Conservation (phyloP, 30 jellyfish, hydroid and myxozoan genomes). For the Hydractinia echinata region DNA sequence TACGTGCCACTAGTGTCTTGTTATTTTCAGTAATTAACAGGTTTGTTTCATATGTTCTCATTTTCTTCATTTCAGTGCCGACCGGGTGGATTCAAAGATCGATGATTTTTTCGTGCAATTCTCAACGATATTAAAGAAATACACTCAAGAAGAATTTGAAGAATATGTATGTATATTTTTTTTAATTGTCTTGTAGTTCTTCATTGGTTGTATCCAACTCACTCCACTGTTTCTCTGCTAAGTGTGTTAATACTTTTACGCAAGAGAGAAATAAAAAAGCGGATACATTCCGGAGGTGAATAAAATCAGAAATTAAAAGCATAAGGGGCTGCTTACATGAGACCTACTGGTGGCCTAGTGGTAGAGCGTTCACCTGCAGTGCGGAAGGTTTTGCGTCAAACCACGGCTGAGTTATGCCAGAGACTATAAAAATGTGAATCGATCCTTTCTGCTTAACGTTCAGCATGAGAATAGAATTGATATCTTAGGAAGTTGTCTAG, state of each 20-base stretch:
- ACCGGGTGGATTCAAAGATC: conserved; percentile 8
- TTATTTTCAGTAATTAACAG: background rate
- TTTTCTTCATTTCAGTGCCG: background rate
- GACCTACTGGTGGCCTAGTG: no score
- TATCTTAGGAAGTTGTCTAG: no score
- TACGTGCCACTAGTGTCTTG: background rate
- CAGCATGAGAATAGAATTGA: no score
- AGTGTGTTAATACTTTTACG: background rate
- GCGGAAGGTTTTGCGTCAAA: no score
- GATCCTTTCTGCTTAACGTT: no score
- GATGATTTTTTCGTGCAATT: conserved; percentile 1
- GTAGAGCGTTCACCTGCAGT: no score
- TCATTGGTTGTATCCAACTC: background rate
- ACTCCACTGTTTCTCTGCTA: background rate
- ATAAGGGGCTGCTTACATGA: no score
- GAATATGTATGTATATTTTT: background rate
- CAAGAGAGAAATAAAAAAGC: no score
- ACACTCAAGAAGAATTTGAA: background rate
- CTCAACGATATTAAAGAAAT: background rate
- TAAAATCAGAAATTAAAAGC: no score
- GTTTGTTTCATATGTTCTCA: background rate
- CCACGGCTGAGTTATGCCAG: no score
- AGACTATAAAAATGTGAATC: no score
- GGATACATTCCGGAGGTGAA: no score
- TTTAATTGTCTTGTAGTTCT: background rate